Evolutionary conservation across 2,797 vertebrate species (phyloP), one percentile per base, ranked within the genome.

Genomic region (Propithecus perrieri): DNA sequence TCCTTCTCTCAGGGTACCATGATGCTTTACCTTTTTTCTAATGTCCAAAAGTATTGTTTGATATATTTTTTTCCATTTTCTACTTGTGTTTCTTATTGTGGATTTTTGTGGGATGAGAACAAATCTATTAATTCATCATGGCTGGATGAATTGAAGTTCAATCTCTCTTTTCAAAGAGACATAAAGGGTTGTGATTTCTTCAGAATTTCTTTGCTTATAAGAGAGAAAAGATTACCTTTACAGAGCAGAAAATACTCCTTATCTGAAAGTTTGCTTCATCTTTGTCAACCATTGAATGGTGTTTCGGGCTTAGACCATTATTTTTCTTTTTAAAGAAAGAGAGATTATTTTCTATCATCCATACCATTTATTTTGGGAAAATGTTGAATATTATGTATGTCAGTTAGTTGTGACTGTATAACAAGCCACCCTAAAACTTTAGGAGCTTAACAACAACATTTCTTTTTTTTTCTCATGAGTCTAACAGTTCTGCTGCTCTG

Each of bases 81-180:
- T 71, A 63, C 8, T n/a, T 94, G 72, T 74, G 5, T 59, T 22
- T 22, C 22, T 72, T 89, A 74, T 59, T 50, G 5, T 22, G 57
- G 14, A 57, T 80, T 63, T 85, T 81, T 83, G 50, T 76, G 12
- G 3, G 43, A 14, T 30, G 9, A 85, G 1, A 24, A 81, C 74
- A 91, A 74, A 57, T 85, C 14, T 71, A n/a, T 59, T 79, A 83
- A 46, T 55, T 63, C 20, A 81, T 53, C 18, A 69, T 14, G 35
- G 3, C 72, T 74, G 6, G 59, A 81, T n/a, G 3, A n/a, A 22
- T 22, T 33, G 12, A 91, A 35, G 4, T 75, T 12, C 96, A 4
- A 14, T 0, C 38, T 93, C 43, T 85, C 81, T 98, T 94, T 95
- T 89, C 41, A 35, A 97, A 95, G 57, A 57, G 69, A 57, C 24